Evolutionary conservation across 2,888 invertebrate species (phyloP).

Genomic region (Acheta domesticus): DNA sequence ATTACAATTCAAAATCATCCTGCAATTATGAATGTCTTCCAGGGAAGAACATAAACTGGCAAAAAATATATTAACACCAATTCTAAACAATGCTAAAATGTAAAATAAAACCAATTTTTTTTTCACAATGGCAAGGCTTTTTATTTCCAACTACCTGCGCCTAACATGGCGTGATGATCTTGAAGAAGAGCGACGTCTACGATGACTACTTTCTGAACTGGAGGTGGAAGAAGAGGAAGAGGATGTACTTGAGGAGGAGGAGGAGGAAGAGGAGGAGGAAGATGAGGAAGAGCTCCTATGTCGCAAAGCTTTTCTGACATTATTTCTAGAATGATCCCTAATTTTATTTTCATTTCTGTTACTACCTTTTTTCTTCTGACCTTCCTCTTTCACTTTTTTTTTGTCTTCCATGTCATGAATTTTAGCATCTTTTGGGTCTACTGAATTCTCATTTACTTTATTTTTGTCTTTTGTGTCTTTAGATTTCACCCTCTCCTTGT

Average conservation of each 20-base stretch:
- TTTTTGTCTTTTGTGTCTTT: no score
- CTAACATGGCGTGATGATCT: background rate
- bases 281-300: background rate
- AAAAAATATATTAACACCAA: no score
- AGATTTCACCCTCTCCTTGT: no score
- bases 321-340: background rate
- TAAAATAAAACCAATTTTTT: no score
- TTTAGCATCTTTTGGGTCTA: background rate
- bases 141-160: background rate
- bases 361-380: conserved; percentile 27
- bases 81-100: no score
- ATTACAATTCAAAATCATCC: no score
- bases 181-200: background rate
- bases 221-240: background rate
- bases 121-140: background rate
- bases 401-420: conserved; percentile 29
- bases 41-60: no score
- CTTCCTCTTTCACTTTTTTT: conserved; percentile 30
- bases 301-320: background rate
- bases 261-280: background rate
- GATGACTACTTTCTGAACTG: background rate
- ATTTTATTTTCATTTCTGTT: conserved; percentile 24
- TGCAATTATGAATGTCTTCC: no score
- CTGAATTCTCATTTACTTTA: no score
- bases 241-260: conserved; percentile 2